Conservation (phyloP, 2,888 invertebrate species). For the Diplolepis rosae region DNA sequence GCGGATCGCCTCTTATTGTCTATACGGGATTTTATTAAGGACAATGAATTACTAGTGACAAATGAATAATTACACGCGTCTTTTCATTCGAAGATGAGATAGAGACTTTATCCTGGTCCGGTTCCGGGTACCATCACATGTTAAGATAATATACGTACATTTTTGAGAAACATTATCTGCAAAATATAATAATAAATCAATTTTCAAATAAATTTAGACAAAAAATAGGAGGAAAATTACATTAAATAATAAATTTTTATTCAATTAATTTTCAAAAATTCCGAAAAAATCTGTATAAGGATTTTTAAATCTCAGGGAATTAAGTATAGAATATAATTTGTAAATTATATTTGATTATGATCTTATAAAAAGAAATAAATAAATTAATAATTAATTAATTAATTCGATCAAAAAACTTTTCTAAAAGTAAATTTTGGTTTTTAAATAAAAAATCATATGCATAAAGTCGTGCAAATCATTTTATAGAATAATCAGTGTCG, state of each 20-base stretch:
- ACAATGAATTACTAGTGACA: conserved; percentile 34
- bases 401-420: background rate
- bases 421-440: background rate
- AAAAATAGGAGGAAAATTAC: background rate
- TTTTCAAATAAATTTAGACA: background rate
- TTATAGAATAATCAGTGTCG: conserved; percentile 21
- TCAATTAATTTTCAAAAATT: background rate
- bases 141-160: too few species aligned
- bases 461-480: background rate
- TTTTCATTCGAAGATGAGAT: conserved; percentile 44
- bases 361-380: too few species aligned
- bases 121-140: conserved; percentile 48
- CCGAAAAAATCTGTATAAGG: too few species aligned
- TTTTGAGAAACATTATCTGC: background rate
- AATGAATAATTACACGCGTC: conserved; percentile 44
- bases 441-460: background rate
- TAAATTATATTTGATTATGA: too few species aligned
- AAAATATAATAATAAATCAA: background rate
- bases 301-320: too few species aligned
- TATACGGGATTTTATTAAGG: conserved; percentile 22
- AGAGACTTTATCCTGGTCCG: conserved; percentile 52
- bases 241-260: background rate
- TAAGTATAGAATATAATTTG: too few species aligned
- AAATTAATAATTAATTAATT: too few species aligned
- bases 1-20: background rate